A percentile compares a stretch with the other conserved stretches of the same genome.
These are phyloP conservation scores for Anarhynchus alexandrinus DNA, from an alignment of 2,113 vertebrate species.

Conservation along the genomic window DNA sequence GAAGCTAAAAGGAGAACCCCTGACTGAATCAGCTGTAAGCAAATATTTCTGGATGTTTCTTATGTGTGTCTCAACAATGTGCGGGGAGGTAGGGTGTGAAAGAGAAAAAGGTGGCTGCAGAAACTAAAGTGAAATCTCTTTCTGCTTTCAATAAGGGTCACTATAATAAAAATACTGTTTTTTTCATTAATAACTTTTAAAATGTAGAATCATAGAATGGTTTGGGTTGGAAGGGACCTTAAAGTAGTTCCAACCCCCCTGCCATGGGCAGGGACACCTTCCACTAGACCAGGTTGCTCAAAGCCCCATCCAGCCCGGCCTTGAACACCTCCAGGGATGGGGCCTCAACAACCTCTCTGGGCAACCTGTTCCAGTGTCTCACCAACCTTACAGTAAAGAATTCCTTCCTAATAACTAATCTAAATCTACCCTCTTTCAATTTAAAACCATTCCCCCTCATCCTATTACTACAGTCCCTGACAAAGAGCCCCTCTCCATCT, in stretches of 20 bases:
- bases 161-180: background rate
- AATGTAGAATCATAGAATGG: background rate
- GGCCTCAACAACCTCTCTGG: background rate
- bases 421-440: background rate
- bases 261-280: background rate
- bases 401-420: background rate
- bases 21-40: slow-evolving; percentile 89
- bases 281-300: background rate
- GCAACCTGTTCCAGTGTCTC: background rate
- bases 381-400: background rate
- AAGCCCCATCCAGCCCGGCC: background rate
- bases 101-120: background rate
- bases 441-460: background rate
- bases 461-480: background rate
- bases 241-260: background rate
- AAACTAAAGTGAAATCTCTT: background rate
- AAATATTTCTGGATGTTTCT: slow-evolving; percentile 50
- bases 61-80: background rate
- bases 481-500: background rate
- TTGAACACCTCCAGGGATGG: background rate
- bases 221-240: background rate
- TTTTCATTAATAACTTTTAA: background rate
- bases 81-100: background rate
- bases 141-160: background rate
- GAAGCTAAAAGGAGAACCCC: slow-evolving; percentile 91